Base-by-base conservation (phyloP, 1,140 invertebrate species). In the Nomia melanderi region DNA sequence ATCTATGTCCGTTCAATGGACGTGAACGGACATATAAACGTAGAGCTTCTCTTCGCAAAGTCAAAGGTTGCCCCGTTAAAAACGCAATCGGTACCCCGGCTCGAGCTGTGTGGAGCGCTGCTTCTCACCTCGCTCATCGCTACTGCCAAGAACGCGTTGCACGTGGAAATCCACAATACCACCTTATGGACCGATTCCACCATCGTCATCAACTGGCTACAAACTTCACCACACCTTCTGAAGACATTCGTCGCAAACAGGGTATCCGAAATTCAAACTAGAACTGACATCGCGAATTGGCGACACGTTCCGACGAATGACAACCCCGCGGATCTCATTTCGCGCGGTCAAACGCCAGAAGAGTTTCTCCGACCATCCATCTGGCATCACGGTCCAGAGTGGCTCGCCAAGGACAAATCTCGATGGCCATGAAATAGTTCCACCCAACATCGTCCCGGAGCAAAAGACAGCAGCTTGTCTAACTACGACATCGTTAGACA, bases 291-390 rank as follows among this genome's bases (percentile, higher is more conserved):
- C 27, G n/a, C 39, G 20, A 53, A 64, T 9, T 92, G 90, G 90
- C 65, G 50, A n/a, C 86, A 92, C 56, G 87, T 92, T 3, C 77
- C 76, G 2, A 81, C 87, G 1, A 59, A 79, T 12, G 75, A 86
- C 14, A 92, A 92, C 73, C 90, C 89, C 0, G 90, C 90, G 1
- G 91, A 93, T 63, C 31, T 87, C 12, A 65, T 88, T 0, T 91
- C 89, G 0, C 71, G 90, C 29, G 90, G 89, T 0, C n/a, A 82
- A 53, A 25, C 50, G 4, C 70, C 87, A 8, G 31, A 44, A 3
- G 57, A 73, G 25, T 79, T 79, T 7, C 1, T 47, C 0, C 25
- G 12, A 0, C 44, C 44, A 14, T 7, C 29, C 0, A 63, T 20
- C 0, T 90, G 83, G 84, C 11, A 71, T 9, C 65, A 82, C 11